These are phyloP conservation scores for Tiliacea aurago DNA, from an alignment of 2,888 invertebrate genomes.

Conservation along the genomic window DNA sequence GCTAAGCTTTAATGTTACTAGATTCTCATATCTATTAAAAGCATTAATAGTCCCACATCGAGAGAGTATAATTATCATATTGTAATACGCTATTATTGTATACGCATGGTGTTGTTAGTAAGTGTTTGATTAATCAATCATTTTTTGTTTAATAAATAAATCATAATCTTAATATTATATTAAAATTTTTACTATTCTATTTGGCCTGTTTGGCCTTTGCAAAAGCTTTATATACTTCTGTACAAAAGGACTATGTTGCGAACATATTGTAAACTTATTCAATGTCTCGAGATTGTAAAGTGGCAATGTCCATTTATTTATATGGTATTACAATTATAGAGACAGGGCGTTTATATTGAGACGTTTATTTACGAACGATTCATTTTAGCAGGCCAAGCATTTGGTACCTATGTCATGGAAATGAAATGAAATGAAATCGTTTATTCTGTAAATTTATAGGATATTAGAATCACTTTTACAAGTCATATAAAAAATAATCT, in stretches of 20 bases:
- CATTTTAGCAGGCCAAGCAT: background rate
- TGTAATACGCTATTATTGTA: no score
- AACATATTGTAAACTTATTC: conserved; percentile 16
- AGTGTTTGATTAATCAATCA: no score
- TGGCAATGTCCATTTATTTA: conserved; percentile 40
- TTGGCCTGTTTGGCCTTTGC: background rate
- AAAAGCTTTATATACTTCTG: background rate
- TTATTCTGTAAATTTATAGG: no score
- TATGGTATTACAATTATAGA: conserved; percentile 29
- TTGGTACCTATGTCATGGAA: no score
- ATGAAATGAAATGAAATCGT: no score
- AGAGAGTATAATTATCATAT: background rate
- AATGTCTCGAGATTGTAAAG: conserved; percentile 34
- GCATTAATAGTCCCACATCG: no score
- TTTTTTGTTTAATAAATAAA: no score
- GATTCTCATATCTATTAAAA: background rate
- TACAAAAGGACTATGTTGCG: background rate
- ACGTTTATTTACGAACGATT: conserved; percentile 3
- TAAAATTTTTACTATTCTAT: background rate
- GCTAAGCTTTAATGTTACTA: background rate
- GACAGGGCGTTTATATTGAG: conserved; percentile 19
- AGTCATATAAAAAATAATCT: no score
- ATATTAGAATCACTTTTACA: no score
- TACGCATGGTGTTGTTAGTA: no score
- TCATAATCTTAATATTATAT: no score